Base-by-base conservation (phyloP, 92 coral and sea anemone species). In the Porites divaricata region DNA sequence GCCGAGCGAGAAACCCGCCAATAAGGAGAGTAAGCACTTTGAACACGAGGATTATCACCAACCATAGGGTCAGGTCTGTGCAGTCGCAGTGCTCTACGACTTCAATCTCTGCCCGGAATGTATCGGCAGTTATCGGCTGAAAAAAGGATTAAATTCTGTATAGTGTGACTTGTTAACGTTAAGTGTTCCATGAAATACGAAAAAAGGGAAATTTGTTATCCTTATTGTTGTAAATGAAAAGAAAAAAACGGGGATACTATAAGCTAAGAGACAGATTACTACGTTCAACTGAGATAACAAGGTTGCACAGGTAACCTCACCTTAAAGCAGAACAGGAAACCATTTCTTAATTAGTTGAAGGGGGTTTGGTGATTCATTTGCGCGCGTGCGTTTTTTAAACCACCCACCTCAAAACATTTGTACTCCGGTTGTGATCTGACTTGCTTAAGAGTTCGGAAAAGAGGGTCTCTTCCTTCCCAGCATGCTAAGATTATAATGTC, bases 1-100 rank as follows among this genome's bases (percentile, higher is more conserved):
- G 98, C 98, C 99, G 93, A n/a, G 99, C 96, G 80, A 97, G 92
- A 63, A 93, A 95, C 7, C 87, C 91, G 1, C 99, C 99, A 65
- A 67, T 89, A 20, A 93, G 35, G 62, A 91, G 86, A 70, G 95
- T 58, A 21, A 91, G 16, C 57, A 74, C 89, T 83, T 97, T 97
- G 87, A 88, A 35, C 2, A 88, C 35, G 0, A 97, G 90, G 48
- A 97, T 86, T 74, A 93, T 73, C 2, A 89, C 84, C 19, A 95
- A 64, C 99, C 99, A 97, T 13, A 85, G 52, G 19, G 84, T 56
- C 86, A 91, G 53, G 67, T 89, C 78, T 53, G 75, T 83, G 81
- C 99, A 87, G 45, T 85, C 87, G 84, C 99, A 97, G 35, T 87
- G 93, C 66, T 97, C 99, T n/a, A 93, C 95, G n/a, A 88, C 92